Evolutionary conservation across 2,888 invertebrate genomes (phyloP).

Genomic region (Ichneumoninae sp.): DNA sequence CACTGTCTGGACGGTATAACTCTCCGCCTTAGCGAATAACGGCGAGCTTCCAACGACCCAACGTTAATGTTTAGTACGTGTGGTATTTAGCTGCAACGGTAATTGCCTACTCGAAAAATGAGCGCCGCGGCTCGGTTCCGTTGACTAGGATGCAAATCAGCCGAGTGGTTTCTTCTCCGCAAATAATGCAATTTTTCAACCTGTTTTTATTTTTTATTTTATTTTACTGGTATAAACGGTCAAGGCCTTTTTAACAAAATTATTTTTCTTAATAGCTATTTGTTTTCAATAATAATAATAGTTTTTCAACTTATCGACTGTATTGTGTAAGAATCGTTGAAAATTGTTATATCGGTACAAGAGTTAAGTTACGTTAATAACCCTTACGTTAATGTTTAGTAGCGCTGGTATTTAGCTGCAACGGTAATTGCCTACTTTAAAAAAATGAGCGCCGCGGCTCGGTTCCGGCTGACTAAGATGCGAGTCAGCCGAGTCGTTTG

Average conservation of each 20-base stretch:
- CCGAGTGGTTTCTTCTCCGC: not conserved
- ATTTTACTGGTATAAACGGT: no score
- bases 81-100: conserved; percentile 15
- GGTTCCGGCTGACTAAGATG: not conserved
- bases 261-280: no score
- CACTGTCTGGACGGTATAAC: not conserved
- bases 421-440: conserved; percentile 2
- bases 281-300: no score
- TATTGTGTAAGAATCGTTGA: no score
- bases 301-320: no score
- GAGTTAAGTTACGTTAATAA: no score
- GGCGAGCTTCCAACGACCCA: conserved; percentile 24
- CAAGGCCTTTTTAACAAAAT: no score
- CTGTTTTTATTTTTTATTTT: no score
- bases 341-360: no score
- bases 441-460: conserved; percentile 16
- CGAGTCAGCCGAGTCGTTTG: no score
- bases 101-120: not conserved
- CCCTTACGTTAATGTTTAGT: conserved; percentile 5
- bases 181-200: not conserved
- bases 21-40: conserved; percentile 19
- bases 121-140: not conserved
- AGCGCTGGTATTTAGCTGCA: not conserved
- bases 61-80: conserved; percentile 7
- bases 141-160: no score